Conservation (phyloP, 2,888 invertebrate species). For the Nebria salina region DNA sequence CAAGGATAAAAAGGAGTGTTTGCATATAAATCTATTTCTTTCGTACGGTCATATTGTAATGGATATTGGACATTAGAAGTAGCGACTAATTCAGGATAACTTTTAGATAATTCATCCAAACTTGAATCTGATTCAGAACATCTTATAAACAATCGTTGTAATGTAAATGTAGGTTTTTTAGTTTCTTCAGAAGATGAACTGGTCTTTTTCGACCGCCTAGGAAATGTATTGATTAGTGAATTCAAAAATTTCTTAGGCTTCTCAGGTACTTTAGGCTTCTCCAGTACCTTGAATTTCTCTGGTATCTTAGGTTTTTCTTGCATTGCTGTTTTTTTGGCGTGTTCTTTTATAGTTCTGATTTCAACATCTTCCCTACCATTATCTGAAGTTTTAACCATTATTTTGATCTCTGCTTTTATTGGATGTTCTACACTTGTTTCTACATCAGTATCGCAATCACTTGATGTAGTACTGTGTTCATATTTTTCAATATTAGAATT, state of each 20-base stretch:
- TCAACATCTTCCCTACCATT: conserved; percentile 65
- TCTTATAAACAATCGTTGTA: conserved; percentile 58
- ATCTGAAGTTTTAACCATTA: conserved; percentile 64
- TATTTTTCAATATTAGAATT: conserved; percentile 18
- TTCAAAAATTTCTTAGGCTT: conserved; percentile 40
- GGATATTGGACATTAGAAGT: conserved; percentile 57
- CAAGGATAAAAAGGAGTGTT: conserved; percentile 60
- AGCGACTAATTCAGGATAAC: conserved; percentile 56
- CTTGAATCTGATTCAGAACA: conserved; percentile 52
- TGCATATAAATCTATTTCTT: conserved; percentile 57
- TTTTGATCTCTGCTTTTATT: conserved; percentile 64
- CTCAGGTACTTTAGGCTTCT: conserved; percentile 36
- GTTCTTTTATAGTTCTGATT: conserved; percentile 62
- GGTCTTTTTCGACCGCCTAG: conserved; percentile 6
- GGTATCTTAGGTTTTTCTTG: conserved; percentile 32
- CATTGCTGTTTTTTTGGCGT: conserved; percentile 52
- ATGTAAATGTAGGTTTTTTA: conserved; percentile 56
- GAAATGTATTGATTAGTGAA: conserved; percentile 18
- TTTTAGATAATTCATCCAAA: conserved; percentile 53
- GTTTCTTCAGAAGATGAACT: conserved; percentile 13
- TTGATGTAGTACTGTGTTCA: conserved; percentile 50
- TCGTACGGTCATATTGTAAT: conserved; percentile 54
- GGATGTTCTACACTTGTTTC: conserved; percentile 51
- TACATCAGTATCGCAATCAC: conserved; percentile 51
- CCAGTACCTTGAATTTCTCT: conserved; percentile 30